phyloP scores from a whole-genome alignment of 2,888 invertebrate species.

The Tromatobia lineatoria region DNA sequence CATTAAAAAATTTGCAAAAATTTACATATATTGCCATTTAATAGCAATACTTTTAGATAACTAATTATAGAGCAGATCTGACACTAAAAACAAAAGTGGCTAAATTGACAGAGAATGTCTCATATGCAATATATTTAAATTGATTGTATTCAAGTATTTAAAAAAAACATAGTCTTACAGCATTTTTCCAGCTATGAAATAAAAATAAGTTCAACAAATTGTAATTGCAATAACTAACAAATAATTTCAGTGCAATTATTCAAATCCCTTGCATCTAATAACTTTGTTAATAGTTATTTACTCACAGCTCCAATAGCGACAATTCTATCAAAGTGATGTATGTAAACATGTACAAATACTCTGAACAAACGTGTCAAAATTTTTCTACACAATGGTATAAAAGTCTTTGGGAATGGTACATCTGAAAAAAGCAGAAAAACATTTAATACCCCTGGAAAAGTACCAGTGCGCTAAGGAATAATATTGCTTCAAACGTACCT shows the following conservation, averaged over 20 bases:
- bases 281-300: slow-evolving; percentile 70
- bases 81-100: too few relatives aligned
- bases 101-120: too few relatives aligned
- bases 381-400: slow-evolving; percentile 92
- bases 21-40: too few relatives aligned
- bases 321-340: slow-evolving; percentile 96
- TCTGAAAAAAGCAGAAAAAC: slow-evolving; percentile 86
- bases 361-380: slow-evolving; percentile 95
- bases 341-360: slow-evolving; percentile 97
- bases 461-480: neutral
- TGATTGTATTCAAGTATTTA: too few relatives aligned
- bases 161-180: too few relatives aligned
- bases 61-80: too few relatives aligned
- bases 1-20: too few relatives aligned
- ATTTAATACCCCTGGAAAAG: neutral
- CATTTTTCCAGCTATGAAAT: neutral
- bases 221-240: too few relatives aligned
- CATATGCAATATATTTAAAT: too few relatives aligned
- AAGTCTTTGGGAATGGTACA: slow-evolving; percentile 95
- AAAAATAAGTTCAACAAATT: neutral
- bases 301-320: slow-evolving; percentile 95
- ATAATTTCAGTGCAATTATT: too few relatives aligned
- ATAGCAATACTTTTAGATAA: too few relatives aligned
- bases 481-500: slow-evolving; percentile 82
- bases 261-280: neutral